Evolutionary conservation across 37 sponge, comb jelly and placozoan genomes (phyloP).

Genomic region (Aplysina aerophoba): DNA sequence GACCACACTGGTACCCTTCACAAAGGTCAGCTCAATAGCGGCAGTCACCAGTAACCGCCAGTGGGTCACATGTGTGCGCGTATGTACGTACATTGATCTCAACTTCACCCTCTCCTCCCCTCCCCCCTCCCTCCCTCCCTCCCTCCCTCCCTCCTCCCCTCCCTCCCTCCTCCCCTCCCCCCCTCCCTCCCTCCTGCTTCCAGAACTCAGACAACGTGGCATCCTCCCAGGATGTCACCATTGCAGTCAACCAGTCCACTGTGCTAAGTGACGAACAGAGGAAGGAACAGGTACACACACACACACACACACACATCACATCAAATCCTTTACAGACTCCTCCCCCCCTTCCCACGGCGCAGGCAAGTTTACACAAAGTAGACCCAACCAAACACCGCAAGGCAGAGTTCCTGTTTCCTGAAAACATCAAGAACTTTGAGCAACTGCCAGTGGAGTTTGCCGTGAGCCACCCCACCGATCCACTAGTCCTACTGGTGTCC

Average conservation of each 20-base stretch:
- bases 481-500: background rate
- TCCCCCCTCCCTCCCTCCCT: slow-evolving; percentile 10
- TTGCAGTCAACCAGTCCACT: slow-evolving; percentile 10
- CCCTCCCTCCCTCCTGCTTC: no score
- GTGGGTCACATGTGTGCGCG: slow-evolving; percentile 11
- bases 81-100: background rate
- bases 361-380: slow-evolving; percentile 50
- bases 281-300: slow-evolving; percentile 39
- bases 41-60: background rate
- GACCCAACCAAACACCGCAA: slow-evolving; percentile 75
- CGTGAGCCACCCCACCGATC: no score
- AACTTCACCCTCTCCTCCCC: no score
- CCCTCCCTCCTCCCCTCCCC: no score
- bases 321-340: background rate
- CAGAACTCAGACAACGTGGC: no score
- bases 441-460: slow-evolving; percentile 85
- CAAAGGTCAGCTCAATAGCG: slow-evolving; percentile 53
- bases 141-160: background rate
- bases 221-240: no score
- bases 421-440: slow-evolving; percentile 87
- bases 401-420: slow-evolving; percentile 89
- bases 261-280: slow-evolving; percentile 78
- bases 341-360: slow-evolving; percentile 11
- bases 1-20: slow-evolving; percentile 78
- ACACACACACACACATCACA: background rate